Evolutionary conservation across 2,888 invertebrate species (phyloP), one percentile per base, ranked within the genome.

Genomic region (Cepaea hortensis): DNA sequence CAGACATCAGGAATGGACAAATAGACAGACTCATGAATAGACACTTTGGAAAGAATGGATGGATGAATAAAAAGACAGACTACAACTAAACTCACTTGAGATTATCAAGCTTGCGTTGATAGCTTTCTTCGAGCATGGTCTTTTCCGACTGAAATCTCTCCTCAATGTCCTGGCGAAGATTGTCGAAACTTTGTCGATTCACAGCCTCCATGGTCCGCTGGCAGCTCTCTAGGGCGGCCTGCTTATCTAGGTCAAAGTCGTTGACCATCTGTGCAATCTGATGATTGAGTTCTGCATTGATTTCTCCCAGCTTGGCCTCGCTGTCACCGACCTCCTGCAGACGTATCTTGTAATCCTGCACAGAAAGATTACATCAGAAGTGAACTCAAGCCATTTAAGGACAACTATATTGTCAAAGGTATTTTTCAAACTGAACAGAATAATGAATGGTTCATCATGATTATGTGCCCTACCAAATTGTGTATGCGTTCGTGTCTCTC

Each of bases 231-330:
- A 94, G 82, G 5, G 93, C 92, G 35, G 91, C 89, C 20, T 91
- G 85, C 87, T 93, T 94, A 85, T 94, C 94, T 61, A 90, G 88
- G 82, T 93, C 93, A 88, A 90, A 93, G 65, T 93, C 92, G n/a
- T 90, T 89, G 7, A 93, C 91, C 92, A 94, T 92, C 83, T 91
- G 90, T 9, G 92, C 88, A 70, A 94, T 93, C 88, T 93, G 92
- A 50, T 90, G 89, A 83, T 91, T 92, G n/a, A 94, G 90, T 85
- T 93, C 92, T 20, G 90, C 84, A 87, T 94, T 94, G 35, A 92
- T 91, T 82, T 93, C 93, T 6, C 90, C 91, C 72, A 93, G 82
- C 62, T 90, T 90, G 50, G 92, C 93, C 85, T 94, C 94, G 87
- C 90, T 93, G n/a, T 87, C 87, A 3, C 91, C 92, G 7, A 92